Evolutionary conservation across 2,888 invertebrate species (phyloP).

Genomic region (Conus canariensis): DNA sequence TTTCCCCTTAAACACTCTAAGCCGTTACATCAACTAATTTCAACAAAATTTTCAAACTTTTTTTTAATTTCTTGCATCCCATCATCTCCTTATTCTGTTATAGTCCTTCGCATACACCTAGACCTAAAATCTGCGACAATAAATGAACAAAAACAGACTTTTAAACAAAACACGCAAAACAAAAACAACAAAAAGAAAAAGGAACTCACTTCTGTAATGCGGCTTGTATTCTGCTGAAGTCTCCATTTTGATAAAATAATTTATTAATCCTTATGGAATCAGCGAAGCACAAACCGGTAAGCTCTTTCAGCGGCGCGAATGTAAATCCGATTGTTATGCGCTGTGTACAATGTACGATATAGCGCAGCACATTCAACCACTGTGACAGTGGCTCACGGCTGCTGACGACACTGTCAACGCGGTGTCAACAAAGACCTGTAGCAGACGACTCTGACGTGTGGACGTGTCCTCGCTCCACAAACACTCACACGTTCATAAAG

Average conservation of each 20-base stretch:
- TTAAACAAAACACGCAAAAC: too few relatives aligned
- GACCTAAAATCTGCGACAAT: too few relatives aligned
- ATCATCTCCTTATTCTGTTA: too few relatives aligned
- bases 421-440: constrained; percentile 12
- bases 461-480: background rate
- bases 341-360: background rate
- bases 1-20: too few relatives aligned
- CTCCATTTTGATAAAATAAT: constrained; percentile 39
- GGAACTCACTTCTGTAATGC: constrained; percentile 59
- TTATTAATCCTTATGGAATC: constrained; percentile 28
- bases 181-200: too few relatives aligned
- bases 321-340: constrained; percentile 9
- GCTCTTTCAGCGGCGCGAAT: background rate
- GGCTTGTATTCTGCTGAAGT: constrained; percentile 50
- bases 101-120: too few relatives aligned
- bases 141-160: too few relatives aligned
- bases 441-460: constrained; percentile 21
- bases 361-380: background rate
- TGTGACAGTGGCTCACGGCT: background rate
- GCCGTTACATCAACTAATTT: too few relatives aligned
- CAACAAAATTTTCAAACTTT: too few relatives aligned
- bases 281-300: constrained; percentile 17
- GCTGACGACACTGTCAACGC: constrained; percentile 5
- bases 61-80: too few relatives aligned
- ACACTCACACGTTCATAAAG: background rate